Conservation (phyloP, 1,140 invertebrate genomes). For the Drosophila sproati region DNA sequence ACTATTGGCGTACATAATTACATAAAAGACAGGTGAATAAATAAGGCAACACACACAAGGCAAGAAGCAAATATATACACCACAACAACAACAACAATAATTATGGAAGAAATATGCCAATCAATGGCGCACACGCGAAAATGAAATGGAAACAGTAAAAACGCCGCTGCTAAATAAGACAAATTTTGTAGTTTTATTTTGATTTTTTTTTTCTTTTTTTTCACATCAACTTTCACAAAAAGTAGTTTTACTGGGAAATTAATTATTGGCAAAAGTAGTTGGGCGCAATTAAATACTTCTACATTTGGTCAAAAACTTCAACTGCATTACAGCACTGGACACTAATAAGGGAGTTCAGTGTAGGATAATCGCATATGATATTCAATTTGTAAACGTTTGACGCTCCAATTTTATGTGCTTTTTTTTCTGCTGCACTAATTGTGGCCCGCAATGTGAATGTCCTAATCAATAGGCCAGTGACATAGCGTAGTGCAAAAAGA, state of each 20-base stretch:
- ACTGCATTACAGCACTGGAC: constrained; percentile 11
- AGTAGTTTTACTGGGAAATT: constrained; percentile 46
- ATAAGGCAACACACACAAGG: constrained; percentile 11
- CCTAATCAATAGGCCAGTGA: constrained; percentile 73
- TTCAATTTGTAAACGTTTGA: constrained; percentile 38
- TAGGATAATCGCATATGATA: constrained; percentile 10
- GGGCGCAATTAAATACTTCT: constrained; percentile 50
- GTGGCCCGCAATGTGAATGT: constrained; percentile 61
- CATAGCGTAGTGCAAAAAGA: constrained; percentile 28
- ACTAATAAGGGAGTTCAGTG: constrained; percentile 55
- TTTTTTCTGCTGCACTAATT: constrained; percentile 55
- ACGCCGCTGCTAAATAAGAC: constrained; percentile 54
- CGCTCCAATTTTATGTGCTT: constrained; percentile 35
- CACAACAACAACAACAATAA: constrained; percentile 31
- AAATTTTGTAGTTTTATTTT: constrained; percentile 50
- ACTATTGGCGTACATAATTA: neutral
- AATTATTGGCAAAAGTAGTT: constrained; percentile 68
- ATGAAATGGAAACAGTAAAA: constrained; percentile 66
- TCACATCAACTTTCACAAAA: constrained; percentile 77
- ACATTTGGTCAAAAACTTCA: constrained; percentile 55
- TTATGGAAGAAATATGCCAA: constrained; percentile 49
- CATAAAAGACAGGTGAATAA: constrained; percentile 60
- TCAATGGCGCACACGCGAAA: constrained; percentile 70
- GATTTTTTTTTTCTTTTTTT: constrained; percentile 14
- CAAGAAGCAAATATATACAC: constrained; percentile 6